Evolutionary conservation across 2,797 vertebrate species (phyloP), one percentile per base, ranked within the genome.

Genomic region (Morelia viridis): DNA sequence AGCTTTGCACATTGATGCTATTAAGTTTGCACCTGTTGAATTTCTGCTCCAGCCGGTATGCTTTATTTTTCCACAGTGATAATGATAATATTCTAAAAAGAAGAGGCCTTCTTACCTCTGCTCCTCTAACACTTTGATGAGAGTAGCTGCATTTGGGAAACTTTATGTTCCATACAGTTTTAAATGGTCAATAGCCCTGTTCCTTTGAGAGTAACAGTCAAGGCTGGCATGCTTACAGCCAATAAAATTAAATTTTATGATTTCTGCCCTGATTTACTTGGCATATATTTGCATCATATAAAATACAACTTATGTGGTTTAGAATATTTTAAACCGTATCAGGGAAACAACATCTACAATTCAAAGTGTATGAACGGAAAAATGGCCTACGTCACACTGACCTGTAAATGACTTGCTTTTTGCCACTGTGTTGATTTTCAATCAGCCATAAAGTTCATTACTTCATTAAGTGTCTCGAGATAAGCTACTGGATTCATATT

Each of bases 381-480:
- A 24, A 80, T 80, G 93, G 53, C 88, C 10, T 56, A 19, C 11
- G n/a, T 61, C 46, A 65, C 11, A 90, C 22, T 15, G 50, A 65
- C 3, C 10, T 56, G 19, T 53, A 56, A 60, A 90, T 46, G 11
- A 53, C 19, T n/a, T 19, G 50, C 61, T 11, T 28, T 2, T 15
- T 91, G 28, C 56, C 58, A 53, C 31, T 0, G n/a, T 61, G 86
- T 53, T 88, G 83, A 28, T 76, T 35, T 28, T 35, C 80, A 90
- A 0, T 24, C n/a, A 64, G 24, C 50, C 7, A 19, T 8, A 56
- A 83, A 0, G 0, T n/a, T 10, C 1, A 35, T 86, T 71, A 26
- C 26, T 46, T 0, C 4, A 4, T 5, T 1, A 19, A 60, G 41
- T 58, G 8, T 0, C 65, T 9, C 80, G 0, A 60, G 10, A 2